These are phyloP conservation scores for Belgica antarctica DNA, from an alignment of 2,888 invertebrate species.

Conservation along the genomic window DNA sequence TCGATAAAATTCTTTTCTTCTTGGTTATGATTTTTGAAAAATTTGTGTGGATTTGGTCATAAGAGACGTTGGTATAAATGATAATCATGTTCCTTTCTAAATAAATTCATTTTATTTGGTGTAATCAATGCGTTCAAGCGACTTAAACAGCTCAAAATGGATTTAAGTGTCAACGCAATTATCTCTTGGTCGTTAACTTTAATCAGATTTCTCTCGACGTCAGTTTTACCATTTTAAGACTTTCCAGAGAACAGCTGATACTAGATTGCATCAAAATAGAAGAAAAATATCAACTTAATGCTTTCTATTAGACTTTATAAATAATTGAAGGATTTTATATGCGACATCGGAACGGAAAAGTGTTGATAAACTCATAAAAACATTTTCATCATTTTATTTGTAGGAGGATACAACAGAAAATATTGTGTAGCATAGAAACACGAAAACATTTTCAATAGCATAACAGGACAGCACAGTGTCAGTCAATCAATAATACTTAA, in stretches of 20 bases:
- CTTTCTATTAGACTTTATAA: constrained; percentile 18
- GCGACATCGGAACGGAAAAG: background rate
- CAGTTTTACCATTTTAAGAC: constrained; percentile 55
- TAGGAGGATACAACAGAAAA: background rate
- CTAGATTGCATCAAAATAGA: constrained; percentile 49
- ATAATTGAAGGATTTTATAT: constrained; percentile 9
- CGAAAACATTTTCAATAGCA: constrained; percentile 9
- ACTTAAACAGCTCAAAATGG: background rate
- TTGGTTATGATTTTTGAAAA: too few relatives aligned
- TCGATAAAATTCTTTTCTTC: too few relatives aligned
- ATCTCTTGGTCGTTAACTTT: background rate
- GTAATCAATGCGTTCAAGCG: too few relatives aligned
- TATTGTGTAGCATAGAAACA: background rate
- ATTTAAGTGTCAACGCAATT: background rate
- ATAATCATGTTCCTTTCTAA: too few relatives aligned
- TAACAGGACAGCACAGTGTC: constrained; percentile 30
- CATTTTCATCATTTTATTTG: background rate
- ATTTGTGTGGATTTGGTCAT: too few relatives aligned
- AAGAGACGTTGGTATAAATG: too few relatives aligned
- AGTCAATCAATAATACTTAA: constrained; percentile 30
- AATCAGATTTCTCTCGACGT: background rate
- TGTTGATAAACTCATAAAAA: too few relatives aligned
- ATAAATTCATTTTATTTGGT: too few relatives aligned
- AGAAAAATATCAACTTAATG: constrained; percentile 31
- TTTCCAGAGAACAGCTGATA: constrained; percentile 67